Conservation (phyloP, 2,888 invertebrate genomes). For the Volucella bombylans region DNA sequence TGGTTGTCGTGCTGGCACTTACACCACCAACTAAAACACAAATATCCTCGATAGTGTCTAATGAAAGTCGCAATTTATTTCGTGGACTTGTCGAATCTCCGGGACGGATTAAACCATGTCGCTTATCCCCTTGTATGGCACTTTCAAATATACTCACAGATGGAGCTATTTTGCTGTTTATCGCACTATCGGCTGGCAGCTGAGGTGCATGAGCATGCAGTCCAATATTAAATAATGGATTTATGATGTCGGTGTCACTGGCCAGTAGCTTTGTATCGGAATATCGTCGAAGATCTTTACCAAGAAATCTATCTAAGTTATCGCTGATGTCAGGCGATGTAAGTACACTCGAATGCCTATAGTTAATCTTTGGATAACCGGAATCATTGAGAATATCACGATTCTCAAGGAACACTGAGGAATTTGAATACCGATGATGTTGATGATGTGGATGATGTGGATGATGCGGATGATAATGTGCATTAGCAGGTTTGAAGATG, state of each 20-base stretch:
- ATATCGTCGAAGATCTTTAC: constrained; percentile 81
- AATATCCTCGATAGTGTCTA: constrained; percentile 78
- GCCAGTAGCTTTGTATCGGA: constrained; percentile 82
- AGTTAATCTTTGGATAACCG: constrained; percentile 80
- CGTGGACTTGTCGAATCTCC: constrained; percentile 81
- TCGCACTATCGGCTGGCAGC: constrained; percentile 34
- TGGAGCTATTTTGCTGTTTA: constrained; percentile 51
- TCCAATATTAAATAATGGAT: constrained; percentile 76
- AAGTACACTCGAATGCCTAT: constrained; percentile 80
- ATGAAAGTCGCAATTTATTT: constrained; percentile 80
- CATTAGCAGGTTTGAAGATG: constrained; percentile 58
- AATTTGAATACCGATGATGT: constrained; percentile 81
- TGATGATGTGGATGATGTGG: too few relatives aligned
- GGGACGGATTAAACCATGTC: constrained; percentile 52
- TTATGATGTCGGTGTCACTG: constrained; percentile 76
- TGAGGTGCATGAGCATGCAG: constrained; percentile 60
- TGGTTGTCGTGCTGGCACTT: constrained; percentile 56
- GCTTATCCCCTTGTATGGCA: constrained; percentile 80
- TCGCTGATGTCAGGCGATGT: constrained; percentile 77
- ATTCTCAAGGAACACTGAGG: constrained; percentile 82
- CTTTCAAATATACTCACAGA: constrained; percentile 77
- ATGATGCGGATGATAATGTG: constrained; percentile 59
- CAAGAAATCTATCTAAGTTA: constrained; percentile 78
- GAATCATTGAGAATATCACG: constrained; percentile 82
- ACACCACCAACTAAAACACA: constrained; percentile 48